These are phyloP conservation scores for Alcedo quadribrachys DNA, from an alignment of 2,797 vertebrate genomes.

Conservation along the genomic window DNA sequence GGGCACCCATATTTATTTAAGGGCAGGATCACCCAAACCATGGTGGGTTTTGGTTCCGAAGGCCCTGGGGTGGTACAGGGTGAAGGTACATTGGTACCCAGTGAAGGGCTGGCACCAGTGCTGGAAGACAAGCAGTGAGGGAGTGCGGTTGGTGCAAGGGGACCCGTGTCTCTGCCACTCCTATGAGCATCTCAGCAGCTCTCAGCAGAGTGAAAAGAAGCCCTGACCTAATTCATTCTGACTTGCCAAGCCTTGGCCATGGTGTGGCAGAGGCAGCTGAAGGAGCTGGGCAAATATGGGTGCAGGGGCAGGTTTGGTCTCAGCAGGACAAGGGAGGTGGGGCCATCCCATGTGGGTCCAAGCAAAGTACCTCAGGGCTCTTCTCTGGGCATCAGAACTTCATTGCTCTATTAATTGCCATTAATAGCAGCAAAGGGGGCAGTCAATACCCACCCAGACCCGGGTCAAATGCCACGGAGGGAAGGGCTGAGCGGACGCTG, in stretches of 20 bases:
- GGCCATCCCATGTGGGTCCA: neutral
- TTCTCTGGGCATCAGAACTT: neutral
- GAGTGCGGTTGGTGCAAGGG: neutral
- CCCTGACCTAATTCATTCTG: slow-evolving; percentile 15
- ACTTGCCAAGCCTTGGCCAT: neutral
- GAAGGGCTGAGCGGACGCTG: neutral
- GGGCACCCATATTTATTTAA: neutral
- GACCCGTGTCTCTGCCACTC: neutral
- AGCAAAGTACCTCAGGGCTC: neutral
- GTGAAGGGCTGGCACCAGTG: accelerated
- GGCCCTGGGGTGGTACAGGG: accelerated
- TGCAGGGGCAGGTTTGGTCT: neutral
- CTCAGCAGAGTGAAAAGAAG: neutral
- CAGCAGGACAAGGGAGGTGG: neutral
- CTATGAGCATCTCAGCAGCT: neutral
- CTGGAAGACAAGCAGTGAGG: neutral
- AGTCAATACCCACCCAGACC: neutral
- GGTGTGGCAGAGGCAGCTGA: neutral
- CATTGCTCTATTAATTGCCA: neutral
- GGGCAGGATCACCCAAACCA: neutral
- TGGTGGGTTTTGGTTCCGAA: accelerated
- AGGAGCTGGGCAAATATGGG: accelerated
- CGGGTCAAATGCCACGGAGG: accelerated
- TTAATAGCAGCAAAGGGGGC: neutral
- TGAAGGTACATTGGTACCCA: neutral